phyloP scores from a whole-genome alignment of 2,113 vertebrate species.

The Dunckerocampus dactyliophorus region DNA sequence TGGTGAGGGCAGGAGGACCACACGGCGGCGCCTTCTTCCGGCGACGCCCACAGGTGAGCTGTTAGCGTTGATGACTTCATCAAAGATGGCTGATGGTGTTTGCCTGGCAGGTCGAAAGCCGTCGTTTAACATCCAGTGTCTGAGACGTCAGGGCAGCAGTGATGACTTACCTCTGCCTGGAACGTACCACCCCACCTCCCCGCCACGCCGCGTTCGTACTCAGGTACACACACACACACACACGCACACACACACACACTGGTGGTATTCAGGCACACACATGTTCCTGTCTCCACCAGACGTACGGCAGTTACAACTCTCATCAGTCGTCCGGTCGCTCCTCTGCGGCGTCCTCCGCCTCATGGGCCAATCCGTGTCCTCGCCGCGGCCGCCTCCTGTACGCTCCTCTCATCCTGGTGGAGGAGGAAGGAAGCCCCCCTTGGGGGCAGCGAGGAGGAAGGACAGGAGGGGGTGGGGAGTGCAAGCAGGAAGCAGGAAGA shows the following conservation, averaged over 20 bases:
- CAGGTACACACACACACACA: conserved; percentile 57
- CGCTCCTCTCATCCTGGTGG: conserved; percentile 83
- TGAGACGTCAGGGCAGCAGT: conserved; percentile 82
- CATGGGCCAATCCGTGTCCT: conserved; percentile 80
- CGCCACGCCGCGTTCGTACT: conserved; percentile 51
- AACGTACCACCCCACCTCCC: conserved; percentile 81
- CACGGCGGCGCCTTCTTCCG: conserved; percentile 79
- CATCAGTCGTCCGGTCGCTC: conserved; percentile 50
- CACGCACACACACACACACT: conserved; percentile 1
- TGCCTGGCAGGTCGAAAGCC: conserved; percentile 76
- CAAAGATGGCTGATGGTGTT: not conserved
- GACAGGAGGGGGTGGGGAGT: conserved; percentile 19
- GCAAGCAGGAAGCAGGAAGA: conserved; percentile 43
- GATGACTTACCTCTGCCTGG: conserved; percentile 87
- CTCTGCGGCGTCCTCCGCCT: conserved; percentile 65
- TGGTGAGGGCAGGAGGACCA: conserved; percentile 55
- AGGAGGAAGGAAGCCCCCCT: conserved; percentile 64
- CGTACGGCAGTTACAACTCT: conserved; percentile 55
- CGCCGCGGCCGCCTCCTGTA: conserved; percentile 80
- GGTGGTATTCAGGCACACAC: not conserved
- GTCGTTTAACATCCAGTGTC: conserved; percentile 87
- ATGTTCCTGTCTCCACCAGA: conserved; percentile 11
- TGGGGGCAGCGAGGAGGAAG: conserved; percentile 39
- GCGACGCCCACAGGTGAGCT: conserved; percentile 79
- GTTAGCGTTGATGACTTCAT: not conserved